Conservation (phyloP, 2,888 invertebrate genomes). For the Hetaerina titia region DNA sequence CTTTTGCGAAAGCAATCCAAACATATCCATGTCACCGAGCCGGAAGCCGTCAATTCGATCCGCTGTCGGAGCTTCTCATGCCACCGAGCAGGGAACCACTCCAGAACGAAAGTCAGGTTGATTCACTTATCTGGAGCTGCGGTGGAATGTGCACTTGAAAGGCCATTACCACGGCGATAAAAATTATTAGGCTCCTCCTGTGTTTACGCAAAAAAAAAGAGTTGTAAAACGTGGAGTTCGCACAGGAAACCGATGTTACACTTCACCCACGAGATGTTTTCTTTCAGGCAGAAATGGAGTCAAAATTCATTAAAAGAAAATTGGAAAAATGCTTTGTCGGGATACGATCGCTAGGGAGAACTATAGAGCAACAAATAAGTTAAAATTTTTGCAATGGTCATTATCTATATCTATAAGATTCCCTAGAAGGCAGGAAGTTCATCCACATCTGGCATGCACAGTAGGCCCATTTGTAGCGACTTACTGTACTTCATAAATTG, state of each 20-base stretch:
- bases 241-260: neutral
- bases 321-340: neutral
- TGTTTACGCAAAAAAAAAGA: too few species aligned
- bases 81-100: neutral
- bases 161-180: neutral
- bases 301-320: neutral
- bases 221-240: neutral
- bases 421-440: too few species aligned
- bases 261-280: neutral
- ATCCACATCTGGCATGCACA: too few species aligned
- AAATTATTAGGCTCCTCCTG: neutral
- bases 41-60: conserved; percentile 20
- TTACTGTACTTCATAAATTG: too few species aligned
- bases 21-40: neutral
- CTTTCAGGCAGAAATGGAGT: neutral
- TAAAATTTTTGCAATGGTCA: too few species aligned
- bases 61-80: neutral
- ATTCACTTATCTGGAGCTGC: neutral
- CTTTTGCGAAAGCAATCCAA: neutral
- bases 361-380: too few species aligned
- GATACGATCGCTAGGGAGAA: too few species aligned
- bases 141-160: neutral
- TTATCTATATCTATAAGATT: too few species aligned
- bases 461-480: too few species aligned
- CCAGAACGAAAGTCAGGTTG: neutral